These are phyloP conservation scores for Heterocephalus glaber DNA, from an alignment of 2,113 vertebrate genomes.

Conservation along the genomic window DNA sequence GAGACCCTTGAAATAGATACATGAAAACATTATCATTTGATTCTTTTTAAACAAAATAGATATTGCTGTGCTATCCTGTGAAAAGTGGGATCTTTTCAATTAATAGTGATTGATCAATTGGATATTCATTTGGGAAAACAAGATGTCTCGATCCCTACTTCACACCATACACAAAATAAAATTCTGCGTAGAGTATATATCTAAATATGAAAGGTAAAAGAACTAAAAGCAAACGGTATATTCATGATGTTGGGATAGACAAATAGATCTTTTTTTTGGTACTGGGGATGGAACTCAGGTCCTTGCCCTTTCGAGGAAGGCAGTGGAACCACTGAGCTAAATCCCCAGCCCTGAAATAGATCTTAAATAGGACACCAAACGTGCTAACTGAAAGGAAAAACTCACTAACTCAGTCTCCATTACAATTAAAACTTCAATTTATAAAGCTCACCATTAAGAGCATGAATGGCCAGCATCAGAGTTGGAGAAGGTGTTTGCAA, in stretches of 20 bases:
- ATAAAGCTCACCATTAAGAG: neutral
- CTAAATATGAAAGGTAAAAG: constrained; percentile 11
- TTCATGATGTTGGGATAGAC: neutral
- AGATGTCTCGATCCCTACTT: neutral
- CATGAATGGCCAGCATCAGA: neutral
- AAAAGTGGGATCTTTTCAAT: neutral
- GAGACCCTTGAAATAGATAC: neutral
- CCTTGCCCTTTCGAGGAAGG: too few relatives aligned
- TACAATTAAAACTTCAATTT: constrained; percentile 15
- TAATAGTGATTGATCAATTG: neutral
- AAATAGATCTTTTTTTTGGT: constrained; percentile 28
- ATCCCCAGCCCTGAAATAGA: too few relatives aligned
- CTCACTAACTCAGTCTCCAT: neutral
- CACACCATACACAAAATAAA: neutral
- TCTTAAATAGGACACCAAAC: too few relatives aligned
- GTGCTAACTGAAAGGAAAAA: neutral
- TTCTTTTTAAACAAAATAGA: neutral
- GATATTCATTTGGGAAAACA: neutral
- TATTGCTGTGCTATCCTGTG: neutral
- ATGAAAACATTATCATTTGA: neutral
- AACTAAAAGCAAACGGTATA: constrained; percentile 7
- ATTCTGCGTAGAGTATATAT: neutral
- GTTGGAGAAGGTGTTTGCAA: neutral
- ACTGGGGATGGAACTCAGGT: too few relatives aligned
- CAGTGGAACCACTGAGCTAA: too few relatives aligned